Conservation (phyloP, 2,888 invertebrate genomes). For the Boloria euphrosyne region DNA sequence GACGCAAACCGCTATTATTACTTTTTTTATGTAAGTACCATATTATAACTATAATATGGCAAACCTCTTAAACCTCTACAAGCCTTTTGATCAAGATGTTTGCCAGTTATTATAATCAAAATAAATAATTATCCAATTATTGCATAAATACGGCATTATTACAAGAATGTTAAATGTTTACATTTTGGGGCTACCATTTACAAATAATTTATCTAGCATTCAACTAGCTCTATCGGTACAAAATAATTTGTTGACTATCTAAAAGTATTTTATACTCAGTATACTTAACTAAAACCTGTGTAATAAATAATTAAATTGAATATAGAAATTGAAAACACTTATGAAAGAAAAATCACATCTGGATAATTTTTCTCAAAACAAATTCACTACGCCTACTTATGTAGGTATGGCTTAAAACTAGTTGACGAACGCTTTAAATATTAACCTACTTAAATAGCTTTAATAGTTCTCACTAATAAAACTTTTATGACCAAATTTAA, state of each 20-base stretch:
- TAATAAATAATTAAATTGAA: slow-evolving; percentile 2
- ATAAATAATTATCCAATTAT: too few species aligned
- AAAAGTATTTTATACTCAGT: slow-evolving; percentile 28
- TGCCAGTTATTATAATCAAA: too few species aligned
- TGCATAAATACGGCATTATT: neutral
- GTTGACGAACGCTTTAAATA: slow-evolving; percentile 2
- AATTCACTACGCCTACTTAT: neutral
- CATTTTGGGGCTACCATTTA: neutral
- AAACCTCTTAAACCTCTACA: too few species aligned
- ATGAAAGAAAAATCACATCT: slow-evolving; percentile 5
- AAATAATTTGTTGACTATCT: slow-evolving; percentile 35
- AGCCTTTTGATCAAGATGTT: too few species aligned
- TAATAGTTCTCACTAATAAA: neutral
- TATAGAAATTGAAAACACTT: neutral
- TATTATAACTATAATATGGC: neutral
- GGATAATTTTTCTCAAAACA: neutral
- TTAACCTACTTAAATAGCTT: neutral
- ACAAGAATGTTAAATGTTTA: slow-evolving; percentile 8
- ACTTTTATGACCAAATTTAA: slow-evolving; percentile 4
- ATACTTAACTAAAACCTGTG: slow-evolving; percentile 23
- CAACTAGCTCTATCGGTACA: slow-evolving; percentile 14
- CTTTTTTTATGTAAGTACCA: neutral
- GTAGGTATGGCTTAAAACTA: slow-evolving; percentile 9
- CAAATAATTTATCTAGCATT: slow-evolving; percentile 22
- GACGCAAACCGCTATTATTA: too few species aligned